These are phyloP conservation scores for Clamator glandarius DNA, from an alignment of 2,797 vertebrate genomes.

Conservation along the genomic window DNA sequence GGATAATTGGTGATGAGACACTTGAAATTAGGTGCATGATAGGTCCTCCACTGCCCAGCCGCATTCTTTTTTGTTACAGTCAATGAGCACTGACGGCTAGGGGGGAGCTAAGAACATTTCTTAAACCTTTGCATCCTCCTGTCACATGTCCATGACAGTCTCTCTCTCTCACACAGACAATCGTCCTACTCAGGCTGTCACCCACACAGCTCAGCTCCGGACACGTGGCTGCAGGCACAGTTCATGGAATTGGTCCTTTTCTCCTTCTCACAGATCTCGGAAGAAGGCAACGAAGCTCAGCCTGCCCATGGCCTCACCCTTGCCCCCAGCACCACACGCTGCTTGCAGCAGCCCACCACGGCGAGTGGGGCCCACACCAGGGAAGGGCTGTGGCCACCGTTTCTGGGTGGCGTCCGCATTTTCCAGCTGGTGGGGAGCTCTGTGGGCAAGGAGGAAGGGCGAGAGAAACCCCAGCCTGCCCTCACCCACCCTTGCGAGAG, in stretches of 20 bases:
- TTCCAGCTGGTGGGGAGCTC: neutral
- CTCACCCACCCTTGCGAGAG: neutral
- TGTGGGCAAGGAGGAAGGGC: neutral
- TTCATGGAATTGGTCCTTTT: accelerated
- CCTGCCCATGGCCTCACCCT: neutral
- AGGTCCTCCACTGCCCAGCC: neutral
- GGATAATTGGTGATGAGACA: slow-evolving; percentile 68
- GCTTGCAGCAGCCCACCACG: neutral
- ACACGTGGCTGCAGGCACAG: neutral
- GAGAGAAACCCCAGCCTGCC: neutral
- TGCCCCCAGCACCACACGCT: neutral
- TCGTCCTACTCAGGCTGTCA: slow-evolving; percentile 13
- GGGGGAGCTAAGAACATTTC: slow-evolving; percentile 10
- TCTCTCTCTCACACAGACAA: neutral
- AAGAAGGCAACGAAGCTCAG: neutral
- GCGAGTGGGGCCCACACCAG: neutral
- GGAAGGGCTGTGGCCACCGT: neutral
- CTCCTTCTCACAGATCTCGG: neutral
- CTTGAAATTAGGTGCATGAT: slow-evolving; percentile 66
- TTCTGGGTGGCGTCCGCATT: neutral
- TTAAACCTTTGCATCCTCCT: slow-evolving; percentile 44
- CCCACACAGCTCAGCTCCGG: neutral
- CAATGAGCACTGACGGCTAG: neutral
- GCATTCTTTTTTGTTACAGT: slow-evolving; percentile 38
- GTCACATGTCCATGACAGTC: slow-evolving; percentile 29